Evolutionary conservation across 2,888 invertebrate species (phyloP), one percentile per base, ranked within the genome.

Genomic region (Penaeus monodon): DNA sequence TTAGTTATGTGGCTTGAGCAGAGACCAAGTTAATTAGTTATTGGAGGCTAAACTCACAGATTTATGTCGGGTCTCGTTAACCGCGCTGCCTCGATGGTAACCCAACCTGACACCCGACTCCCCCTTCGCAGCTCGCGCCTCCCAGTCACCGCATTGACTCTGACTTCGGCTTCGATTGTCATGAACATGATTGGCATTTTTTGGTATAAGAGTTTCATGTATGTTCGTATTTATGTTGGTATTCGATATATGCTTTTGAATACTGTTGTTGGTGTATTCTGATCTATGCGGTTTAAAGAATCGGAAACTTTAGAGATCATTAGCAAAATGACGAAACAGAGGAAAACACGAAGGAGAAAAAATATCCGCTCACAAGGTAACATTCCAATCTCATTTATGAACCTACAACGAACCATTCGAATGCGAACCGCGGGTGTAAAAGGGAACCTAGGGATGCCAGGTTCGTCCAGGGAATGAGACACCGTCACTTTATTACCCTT

Each of bases 31-130:
- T 88, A 88, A 88, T 88, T 85, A 88, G 88, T 88, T 88, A 88
- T 88, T 88, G 88, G 88, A 88, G 88, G 85, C 84, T 85, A 88
- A 88, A 88, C 85, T 85, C 88, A 85, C 85, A 88, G 84, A 88
- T 88, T 88, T 88, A 88, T 83, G 88, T 88, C 88, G 81, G 77
- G 81, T 85, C 88, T 85, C 76, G 88, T 88, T 88, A 88, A 79
- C 77, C 77, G 81, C 44, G 73, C 64, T 27, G 49, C 86, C 73
- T 44, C 29, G 86, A 86, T 86, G 86, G 86, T 86, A 86, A 86
- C 86, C 81, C 68, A 81, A 86, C 44, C 88, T 78, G 88, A 77
- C 85, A 88, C 85, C 84, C 82, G 85, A 88, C 74, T 79, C 83
- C 85, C 66, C 20, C 76, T 80, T 68, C 81, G 68, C 24, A 65